Conservation (phyloP, 2,888 invertebrate genomes). For the Lycophotia porphyrea region DNA sequence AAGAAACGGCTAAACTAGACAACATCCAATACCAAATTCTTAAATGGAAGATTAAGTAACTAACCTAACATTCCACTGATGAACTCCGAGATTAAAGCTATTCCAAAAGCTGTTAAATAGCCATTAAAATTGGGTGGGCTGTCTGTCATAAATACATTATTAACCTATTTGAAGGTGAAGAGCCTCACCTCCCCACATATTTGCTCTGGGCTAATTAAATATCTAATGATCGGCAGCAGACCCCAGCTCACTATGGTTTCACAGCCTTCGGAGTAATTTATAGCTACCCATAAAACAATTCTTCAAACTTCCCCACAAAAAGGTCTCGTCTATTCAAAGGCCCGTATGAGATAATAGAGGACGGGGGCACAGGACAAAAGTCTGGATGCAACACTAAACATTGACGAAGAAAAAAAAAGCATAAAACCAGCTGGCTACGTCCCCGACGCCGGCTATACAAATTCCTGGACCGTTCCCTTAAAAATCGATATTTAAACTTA, state of each 20-base stretch:
- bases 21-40: background rate
- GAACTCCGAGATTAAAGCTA: constrained; percentile 48
- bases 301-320: constrained; percentile 87
- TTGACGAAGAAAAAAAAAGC: constrained; percentile 79
- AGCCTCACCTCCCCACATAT: constrained; percentile 53
- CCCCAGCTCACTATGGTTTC: constrained; percentile 72
- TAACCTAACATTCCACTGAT: constrained; percentile 41
- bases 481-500: constrained; percentile 88
- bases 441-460: constrained; percentile 77
- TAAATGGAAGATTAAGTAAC: constrained; percentile 29
- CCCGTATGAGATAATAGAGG: constrained; percentile 86
- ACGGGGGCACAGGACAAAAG: constrained; percentile 87
- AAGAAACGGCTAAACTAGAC: background rate
- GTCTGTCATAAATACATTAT: constrained; percentile 64
- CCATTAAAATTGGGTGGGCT: constrained; percentile 64
- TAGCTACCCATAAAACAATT: constrained; percentile 88
- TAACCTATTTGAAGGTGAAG: constrained; percentile 61
- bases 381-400: constrained; percentile 85
- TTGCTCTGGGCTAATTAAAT: constrained; percentile 76
- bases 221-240: constrained; percentile 75
- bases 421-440: constrained; percentile 85
- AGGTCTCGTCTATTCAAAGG: constrained; percentile 83
- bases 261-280: constrained; percentile 82
- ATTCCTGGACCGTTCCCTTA: constrained; percentile 84
- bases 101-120: constrained; percentile 52